Percentiles rank a stretch among this genome's conserved stretches.
Conservation (phyloP, 1,140 invertebrate genomes). For the Sinonovacula constricta region DNA sequence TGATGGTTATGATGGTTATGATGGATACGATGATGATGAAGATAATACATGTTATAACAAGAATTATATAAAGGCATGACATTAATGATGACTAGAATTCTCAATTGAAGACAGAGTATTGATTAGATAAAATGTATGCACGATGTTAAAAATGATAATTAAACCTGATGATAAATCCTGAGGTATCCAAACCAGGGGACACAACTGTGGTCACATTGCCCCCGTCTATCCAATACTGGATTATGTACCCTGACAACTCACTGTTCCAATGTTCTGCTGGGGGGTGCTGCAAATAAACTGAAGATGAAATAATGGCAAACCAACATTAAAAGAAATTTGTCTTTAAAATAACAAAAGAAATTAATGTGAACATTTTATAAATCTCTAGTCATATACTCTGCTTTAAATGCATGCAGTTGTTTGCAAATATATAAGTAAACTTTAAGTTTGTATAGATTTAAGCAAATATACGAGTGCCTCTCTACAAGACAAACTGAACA, state of each 20-base stretch:
- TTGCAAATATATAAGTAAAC: too few relatives aligned
- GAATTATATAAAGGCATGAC: background rate
- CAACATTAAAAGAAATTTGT: too few relatives aligned
- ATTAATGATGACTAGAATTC: background rate
- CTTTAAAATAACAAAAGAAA: too few relatives aligned
- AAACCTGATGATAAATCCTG: conserved; percentile 18
- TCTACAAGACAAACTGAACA: too few relatives aligned
- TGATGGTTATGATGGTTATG: too few relatives aligned
- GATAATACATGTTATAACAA: background rate
- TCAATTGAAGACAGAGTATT: background rate
- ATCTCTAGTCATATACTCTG: too few relatives aligned
- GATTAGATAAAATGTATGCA: background rate
- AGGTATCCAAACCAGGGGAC: conserved; percentile 17
- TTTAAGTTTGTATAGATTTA: too few relatives aligned
- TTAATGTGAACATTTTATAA: too few relatives aligned
- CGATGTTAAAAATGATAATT: background rate
- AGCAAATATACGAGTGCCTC: too few relatives aligned
- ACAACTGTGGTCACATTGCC: background rate
- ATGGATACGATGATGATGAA: too few relatives aligned
- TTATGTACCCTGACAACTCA: conserved; percentile 39
- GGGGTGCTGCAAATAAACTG: conserved; percentile 32
- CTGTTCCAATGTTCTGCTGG: conserved; percentile 29
- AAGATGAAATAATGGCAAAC: too few relatives aligned
- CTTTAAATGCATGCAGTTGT: too few relatives aligned
- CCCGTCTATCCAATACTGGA: conserved; percentile 39